Evolutionary conservation across 2,797 vertebrate genomes (phyloP), one percentile per base, ranked within the genome.

Genomic region (Tachyglossus aculeatus): DNA sequence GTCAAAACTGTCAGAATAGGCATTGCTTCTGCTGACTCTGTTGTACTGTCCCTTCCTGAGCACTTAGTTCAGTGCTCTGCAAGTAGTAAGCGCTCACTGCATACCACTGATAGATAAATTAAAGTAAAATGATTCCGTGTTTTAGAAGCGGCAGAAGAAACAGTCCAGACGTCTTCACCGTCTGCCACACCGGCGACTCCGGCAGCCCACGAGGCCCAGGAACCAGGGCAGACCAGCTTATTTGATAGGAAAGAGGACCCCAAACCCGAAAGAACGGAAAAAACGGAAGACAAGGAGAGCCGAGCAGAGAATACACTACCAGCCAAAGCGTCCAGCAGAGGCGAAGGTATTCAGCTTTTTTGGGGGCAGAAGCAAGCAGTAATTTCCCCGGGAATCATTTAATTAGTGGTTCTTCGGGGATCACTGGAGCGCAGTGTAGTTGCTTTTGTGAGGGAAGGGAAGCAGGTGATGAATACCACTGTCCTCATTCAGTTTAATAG

Each of bases 241-340:
- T 88, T 89, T 78, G 92, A 93, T 68, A 90, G 87, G 33, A 93
- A 88, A 61, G 92, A 93, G 50, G 91, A 93, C 37, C 32, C 77
- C 54, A 58, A 83, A 50, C 67, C 80, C 55, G 91, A 91, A 62
- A 89, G 83, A 71, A 81, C 36, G 6, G 92, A 91, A 78, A 88
- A 92, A 85, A n/a, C 62, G 52, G 90, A 91, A 70, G 91, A 84
- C 53, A 85, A 91, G 69, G 92, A 93, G 37, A 90, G 32, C 73
- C 77, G 50, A 61, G 61, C 36, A 0, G 92, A 90, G 60, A 88
- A 61, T 39, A 77, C 75, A 43, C 63, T 86, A 0, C 73, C 89
- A 73, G 62, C 80, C 76, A 91, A 90, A 81, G 84, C 86, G 45
- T 66, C 90, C 71, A 88, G 10, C 80, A 88, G 88, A 83, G 90